Base-by-base conservation (phyloP, 1,140 invertebrate species). In the Thaumatotibia leucotreta region DNA sequence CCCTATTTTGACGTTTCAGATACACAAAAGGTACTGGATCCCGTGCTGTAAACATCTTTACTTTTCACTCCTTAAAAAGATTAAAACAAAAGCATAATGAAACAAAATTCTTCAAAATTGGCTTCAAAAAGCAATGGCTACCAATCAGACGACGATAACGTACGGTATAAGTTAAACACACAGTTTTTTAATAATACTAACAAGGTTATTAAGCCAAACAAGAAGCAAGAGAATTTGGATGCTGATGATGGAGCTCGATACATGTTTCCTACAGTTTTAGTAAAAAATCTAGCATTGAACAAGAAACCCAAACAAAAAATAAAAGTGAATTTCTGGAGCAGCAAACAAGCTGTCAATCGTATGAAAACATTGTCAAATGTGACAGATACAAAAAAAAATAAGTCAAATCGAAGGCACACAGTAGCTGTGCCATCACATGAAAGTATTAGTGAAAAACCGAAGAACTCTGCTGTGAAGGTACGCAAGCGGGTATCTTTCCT, bases 281-380 rank as follows among this genome's bases (percentile, higher is more conserved):
- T 62, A 23, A 86, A 82, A 73, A 54, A 65, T 14, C 83, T 85
- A 72, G 35, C 65, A 31, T 0, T 49, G 10, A 78, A 84, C 52
- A 67, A 69, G 6, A 88, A 87, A 65, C 67, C 70, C n/a, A 91
- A 87, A 77, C 75, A 81, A 9, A 88, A 84, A 78, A 88, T 89
- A 4, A 91, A 91, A 78, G 86, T 91, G 0, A 91, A 91, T 52
- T 91, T 91, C 62, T 91, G 86, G 88, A 91, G 88, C 65, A 85
- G 78, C 66, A 91, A 88, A 66, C 74, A 77, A 74, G 68, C 74
- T 29, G 61, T 67, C 1, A 83, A 67, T 22, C 72, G 77, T 64
- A 63, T 82, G 49, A 39, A 82, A 79, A 39, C 32, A n/a, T n/a
- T n/a, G n/a, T n/a, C n/a, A n/a, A n/a, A n/a, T n/a, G n/a, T n/a